These are phyloP conservation scores for Chaenocephalus aceratus DNA, from an alignment of 2,113 vertebrate genomes.

Conservation along the genomic window DNA sequence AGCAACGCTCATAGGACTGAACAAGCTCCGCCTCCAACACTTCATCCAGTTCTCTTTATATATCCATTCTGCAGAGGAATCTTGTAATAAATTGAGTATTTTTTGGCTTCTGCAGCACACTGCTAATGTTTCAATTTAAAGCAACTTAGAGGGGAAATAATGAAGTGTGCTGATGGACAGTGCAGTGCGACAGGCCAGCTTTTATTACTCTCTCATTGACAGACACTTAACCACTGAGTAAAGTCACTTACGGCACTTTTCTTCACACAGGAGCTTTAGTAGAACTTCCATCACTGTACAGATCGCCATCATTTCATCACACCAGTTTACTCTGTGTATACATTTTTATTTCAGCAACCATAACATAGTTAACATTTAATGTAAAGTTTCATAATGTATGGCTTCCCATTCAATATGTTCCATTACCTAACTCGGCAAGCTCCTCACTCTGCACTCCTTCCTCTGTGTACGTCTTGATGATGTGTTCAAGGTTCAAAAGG, in stretches of 20 bases:
- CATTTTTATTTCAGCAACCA: conserved; percentile 7
- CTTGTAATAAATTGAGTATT: not conserved
- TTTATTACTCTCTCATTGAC: conserved; percentile 18
- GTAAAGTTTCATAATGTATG: not conserved
- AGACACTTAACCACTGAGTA: conserved; percentile 16
- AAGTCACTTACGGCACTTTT: not conserved
- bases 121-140: not conserved
- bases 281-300: not conserved
- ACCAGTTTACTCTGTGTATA: not conserved
- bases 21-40: too few relatives aligned
- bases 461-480: conserved; percentile 23
- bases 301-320: not conserved
- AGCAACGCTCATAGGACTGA: too few relatives aligned
- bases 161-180: conserved; percentile 4
- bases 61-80: too few relatives aligned
- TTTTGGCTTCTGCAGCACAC: not conserved
- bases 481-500: conserved; percentile 63
- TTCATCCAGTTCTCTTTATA: too few relatives aligned
- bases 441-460: not conserved
- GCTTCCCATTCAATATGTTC: not conserved
- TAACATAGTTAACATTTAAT: not conserved
- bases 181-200: not conserved
- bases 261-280: not conserved
- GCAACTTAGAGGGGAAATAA: not conserved
- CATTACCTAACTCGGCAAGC: conserved; percentile 3